phyloP scores from a whole-genome alignment of 2,113 vertebrate genomes.

The Brienomyrus longianalis region DNA sequence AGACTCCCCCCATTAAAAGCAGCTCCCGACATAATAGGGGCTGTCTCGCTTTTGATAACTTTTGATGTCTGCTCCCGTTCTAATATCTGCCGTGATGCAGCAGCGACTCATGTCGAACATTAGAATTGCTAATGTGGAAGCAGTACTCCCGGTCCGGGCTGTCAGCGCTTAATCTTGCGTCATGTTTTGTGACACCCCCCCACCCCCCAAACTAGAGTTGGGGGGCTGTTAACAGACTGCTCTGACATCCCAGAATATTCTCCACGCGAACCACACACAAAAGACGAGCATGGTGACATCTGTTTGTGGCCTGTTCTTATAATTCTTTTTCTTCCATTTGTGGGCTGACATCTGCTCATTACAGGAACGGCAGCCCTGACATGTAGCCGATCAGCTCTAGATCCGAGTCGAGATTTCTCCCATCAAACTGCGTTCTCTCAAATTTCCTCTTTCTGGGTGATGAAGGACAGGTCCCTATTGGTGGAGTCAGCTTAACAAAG shows the following conservation, averaged over 20 bases:
- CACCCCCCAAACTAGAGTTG: slow-evolving; percentile 7
- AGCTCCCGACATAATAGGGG: slow-evolving; percentile 22
- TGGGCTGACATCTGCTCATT: slow-evolving; percentile 35
- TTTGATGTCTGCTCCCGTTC: slow-evolving; percentile 27
- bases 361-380: slow-evolving; percentile 30
- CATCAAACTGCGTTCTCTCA: neutral
- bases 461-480: neutral
- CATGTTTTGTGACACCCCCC: slow-evolving; percentile 30
- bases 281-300: slow-evolving; percentile 23
- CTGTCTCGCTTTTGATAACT: slow-evolving; percentile 31
- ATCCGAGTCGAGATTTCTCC: neutral
- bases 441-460: neutral
- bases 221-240: slow-evolving; percentile 31
- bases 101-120: slow-evolving; percentile 33
- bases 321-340: slow-evolving; percentile 36
- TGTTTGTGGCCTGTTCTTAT: slow-evolving; percentile 29
- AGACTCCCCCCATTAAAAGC: slow-evolving; percentile 26
- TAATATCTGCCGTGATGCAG: slow-evolving; percentile 35
- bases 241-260: slow-evolving; percentile 29
- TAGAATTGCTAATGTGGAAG: slow-evolving; percentile 43
- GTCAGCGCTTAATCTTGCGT: slow-evolving; percentile 36
- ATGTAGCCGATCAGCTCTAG: neutral
- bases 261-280: neutral
- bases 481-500: neutral
- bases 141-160: slow-evolving; percentile 13